These are phyloP conservation scores for Unio delphinus DNA, from an alignment of 2,888 invertebrate species.

Conservation along the genomic window DNA sequence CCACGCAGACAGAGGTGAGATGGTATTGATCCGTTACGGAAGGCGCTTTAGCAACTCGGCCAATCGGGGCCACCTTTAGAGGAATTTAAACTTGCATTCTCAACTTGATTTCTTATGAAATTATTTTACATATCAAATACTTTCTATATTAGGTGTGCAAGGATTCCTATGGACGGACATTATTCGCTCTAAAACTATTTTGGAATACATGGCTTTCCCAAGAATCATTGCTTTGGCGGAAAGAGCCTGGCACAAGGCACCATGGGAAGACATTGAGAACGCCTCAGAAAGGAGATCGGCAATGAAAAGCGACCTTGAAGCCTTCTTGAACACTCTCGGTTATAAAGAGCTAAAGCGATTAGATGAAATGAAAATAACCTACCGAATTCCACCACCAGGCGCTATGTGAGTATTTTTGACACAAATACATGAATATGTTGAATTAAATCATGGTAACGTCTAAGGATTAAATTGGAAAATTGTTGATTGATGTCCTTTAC, in stretches of 20 bases:
- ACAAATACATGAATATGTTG: not conserved
- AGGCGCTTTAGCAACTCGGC: too few relatives aligned
- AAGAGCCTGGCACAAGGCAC: conserved; percentile 62
- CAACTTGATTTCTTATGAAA: too few relatives aligned
- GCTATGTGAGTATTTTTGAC: conserved; percentile 43
- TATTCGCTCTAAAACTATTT: conserved; percentile 37
- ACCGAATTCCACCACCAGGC: conserved; percentile 56
- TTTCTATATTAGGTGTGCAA: conserved; percentile 53
- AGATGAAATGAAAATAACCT: conserved; percentile 42
- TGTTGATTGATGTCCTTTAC: too few relatives aligned
- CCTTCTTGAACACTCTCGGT: conserved; percentile 54
- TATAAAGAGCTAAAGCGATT: conserved; percentile 49
- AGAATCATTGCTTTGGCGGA: conserved; percentile 62
- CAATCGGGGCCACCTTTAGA: not conserved
- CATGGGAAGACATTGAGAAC: conserved; percentile 53
- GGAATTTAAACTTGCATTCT: too few relatives aligned
- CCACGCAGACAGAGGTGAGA: too few relatives aligned
- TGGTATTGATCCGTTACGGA: too few relatives aligned
- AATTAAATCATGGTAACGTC: too few relatives aligned
- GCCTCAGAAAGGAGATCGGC: conserved; percentile 15
- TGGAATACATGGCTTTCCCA: conserved; percentile 54
- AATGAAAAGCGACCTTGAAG: conserved; percentile 41
- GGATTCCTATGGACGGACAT: conserved; percentile 59
- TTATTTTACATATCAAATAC: not conserved
- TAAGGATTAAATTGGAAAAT: too few relatives aligned